phyloP scores from a whole-genome alignment of 1,140 invertebrate species.

The Mizuhopecten yessoensis region DNA sequence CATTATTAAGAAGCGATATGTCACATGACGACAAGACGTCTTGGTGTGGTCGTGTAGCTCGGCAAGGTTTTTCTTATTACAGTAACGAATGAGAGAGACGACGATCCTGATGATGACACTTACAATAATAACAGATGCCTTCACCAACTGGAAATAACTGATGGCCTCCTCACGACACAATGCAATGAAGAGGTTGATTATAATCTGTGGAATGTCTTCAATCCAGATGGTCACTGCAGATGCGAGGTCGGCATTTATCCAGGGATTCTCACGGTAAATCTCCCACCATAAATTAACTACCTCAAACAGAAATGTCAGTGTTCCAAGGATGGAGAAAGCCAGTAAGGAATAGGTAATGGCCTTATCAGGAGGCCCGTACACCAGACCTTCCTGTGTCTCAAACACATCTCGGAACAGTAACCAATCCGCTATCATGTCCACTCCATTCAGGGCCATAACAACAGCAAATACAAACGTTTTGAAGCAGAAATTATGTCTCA shows the following conservation, averaged over 20 bases:
- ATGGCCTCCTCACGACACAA: constrained; percentile 76
- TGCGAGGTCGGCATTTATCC: constrained; percentile 71
- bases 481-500: constrained; percentile 64
- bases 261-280: constrained; percentile 66
- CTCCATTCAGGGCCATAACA: constrained; percentile 65
- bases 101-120: constrained; percentile 71
- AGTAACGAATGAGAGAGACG: constrained; percentile 69
- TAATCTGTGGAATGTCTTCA: constrained; percentile 76
- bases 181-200: constrained; percentile 72
- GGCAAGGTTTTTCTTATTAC: constrained; percentile 62
- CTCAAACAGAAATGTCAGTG: constrained; percentile 72
- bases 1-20: constrained; percentile 71
- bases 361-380: constrained; percentile 71
- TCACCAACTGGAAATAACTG: constrained; percentile 75
- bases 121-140: constrained; percentile 70
- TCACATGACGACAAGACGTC: constrained; percentile 63
- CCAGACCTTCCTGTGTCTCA: constrained; percentile 68
- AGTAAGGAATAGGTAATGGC: constrained; percentile 64
- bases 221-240: constrained; percentile 72
- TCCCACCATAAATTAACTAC: constrained; percentile 72
- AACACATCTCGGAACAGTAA: constrained; percentile 72
- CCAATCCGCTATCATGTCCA: constrained; percentile 76
- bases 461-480: constrained; percentile 65
- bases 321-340: constrained; percentile 74
- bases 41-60: constrained; percentile 54